Percentiles rank a stretch among this genome's conserved stretches.
phyloP scores from a whole-genome alignment of 2,113 vertebrate species.

The Psammodynastes pulverulentus region DNA sequence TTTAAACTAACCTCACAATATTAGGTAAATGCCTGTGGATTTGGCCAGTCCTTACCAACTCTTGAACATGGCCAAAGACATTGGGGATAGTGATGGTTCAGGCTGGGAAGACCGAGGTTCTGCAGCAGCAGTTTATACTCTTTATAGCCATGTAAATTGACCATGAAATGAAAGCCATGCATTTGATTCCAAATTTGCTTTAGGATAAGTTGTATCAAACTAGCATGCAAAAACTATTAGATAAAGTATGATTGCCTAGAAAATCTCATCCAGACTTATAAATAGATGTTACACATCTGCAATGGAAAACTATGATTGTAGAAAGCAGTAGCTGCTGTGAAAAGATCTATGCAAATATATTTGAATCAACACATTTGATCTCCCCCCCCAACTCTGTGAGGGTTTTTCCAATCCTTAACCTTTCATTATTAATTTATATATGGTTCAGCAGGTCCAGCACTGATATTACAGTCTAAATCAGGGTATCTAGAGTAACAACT shows the following conservation, averaged over 20 bases:
- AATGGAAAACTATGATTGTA: background rate
- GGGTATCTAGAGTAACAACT: background rate
- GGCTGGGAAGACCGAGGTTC: background rate
- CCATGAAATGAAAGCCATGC: background rate
- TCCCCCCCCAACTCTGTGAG: background rate
- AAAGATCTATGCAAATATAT: background rate
- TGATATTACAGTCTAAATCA: background rate
- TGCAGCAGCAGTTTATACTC: background rate
- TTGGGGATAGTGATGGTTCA: background rate
- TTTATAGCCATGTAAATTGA: background rate
- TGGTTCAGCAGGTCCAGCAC: background rate
- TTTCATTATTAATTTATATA: background rate
- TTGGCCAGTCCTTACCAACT: background rate
- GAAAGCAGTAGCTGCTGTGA: background rate
- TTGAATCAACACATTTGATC: background rate
- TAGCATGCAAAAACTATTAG: slow-evolving; percentile 29
- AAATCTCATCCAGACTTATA: background rate
- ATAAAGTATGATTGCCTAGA: background rate
- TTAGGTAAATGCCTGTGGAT: background rate
- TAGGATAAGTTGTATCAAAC: background rate
- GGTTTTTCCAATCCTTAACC: background rate
- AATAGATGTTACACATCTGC: background rate
- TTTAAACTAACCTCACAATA: background rate
- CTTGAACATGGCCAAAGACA: background rate
- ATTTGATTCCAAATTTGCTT: background rate